phyloP scores from a whole-genome alignment of 2,797 vertebrate species.

The Huso huso region DNA sequence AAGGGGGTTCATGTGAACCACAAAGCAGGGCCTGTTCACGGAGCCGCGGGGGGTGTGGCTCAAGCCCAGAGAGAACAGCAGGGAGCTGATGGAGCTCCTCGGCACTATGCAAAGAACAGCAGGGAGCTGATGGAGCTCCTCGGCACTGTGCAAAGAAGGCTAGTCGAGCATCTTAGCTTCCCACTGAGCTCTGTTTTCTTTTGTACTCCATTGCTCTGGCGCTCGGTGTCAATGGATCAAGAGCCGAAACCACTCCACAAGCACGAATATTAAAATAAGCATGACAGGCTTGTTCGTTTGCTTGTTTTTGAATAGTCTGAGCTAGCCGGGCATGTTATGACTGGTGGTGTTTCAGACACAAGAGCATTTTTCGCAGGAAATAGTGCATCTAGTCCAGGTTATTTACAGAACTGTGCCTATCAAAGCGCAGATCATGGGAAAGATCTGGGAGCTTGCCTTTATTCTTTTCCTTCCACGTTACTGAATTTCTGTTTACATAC shows the following conservation, averaged over 20 bases:
- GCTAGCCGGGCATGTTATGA: conserved; percentile 4
- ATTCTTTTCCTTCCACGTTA: conserved; percentile 28
- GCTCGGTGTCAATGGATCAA: conserved; percentile 23
- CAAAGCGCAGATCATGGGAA: conserved; percentile 36
- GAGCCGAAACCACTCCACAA: conserved; percentile 20
- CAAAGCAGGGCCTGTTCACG: conserved; percentile 27
- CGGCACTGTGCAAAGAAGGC: conserved; percentile 18
- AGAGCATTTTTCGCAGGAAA: conserved; percentile 18
- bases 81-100: conserved; percentile 30
- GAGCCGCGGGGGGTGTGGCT: conserved; percentile 25
- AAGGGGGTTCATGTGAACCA: conserved; percentile 32
- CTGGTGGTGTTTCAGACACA: not conserved
- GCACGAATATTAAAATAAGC: conserved; percentile 9
- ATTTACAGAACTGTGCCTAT: conserved; percentile 34
- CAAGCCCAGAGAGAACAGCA: conserved; percentile 32
- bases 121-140: conserved; percentile 30
- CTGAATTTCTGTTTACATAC: not conserved
- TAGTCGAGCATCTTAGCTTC: conserved; percentile 40
- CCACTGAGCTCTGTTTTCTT: conserved; percentile 38
- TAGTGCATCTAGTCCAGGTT: conserved; percentile 22
- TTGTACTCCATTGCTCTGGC: conserved; percentile 41
- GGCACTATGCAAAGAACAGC: conserved; percentile 28
- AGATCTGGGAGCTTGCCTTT: conserved; percentile 35
- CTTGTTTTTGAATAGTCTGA: not conserved
- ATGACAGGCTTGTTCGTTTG: not conserved